These are phyloP conservation scores for Acrocephalus scirpaceus DNA, from an alignment of 2,797 vertebrate species.

Conservation along the genomic window DNA sequence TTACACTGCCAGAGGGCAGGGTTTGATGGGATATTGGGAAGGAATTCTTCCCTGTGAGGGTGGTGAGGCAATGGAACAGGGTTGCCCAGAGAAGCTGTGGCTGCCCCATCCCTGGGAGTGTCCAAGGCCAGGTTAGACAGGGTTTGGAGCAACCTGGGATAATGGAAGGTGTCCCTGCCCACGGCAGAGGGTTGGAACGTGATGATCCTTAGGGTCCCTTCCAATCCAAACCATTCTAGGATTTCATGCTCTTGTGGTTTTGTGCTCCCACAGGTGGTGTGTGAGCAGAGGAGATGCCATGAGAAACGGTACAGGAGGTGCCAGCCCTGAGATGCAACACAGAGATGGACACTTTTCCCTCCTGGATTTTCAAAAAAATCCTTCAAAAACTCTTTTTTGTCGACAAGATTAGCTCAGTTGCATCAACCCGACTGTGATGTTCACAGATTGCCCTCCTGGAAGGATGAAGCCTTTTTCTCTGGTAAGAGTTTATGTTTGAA, in stretches of 20 bases:
- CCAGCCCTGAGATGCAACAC: not conserved
- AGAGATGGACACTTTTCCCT: fast-evolving
- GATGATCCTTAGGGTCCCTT: not conserved
- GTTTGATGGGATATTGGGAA: not conserved
- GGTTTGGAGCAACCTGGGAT: not conserved
- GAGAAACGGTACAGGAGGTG: fast-evolving
- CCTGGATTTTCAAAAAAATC: not conserved
- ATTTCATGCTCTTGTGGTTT: not conserved
- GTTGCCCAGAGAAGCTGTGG: not conserved
- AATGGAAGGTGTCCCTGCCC: not conserved
- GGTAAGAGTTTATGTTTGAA: not conserved
- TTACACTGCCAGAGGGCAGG: not conserved
- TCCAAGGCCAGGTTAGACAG: fast-evolving
- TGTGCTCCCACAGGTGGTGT: not conserved
- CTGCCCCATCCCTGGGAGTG: not conserved
- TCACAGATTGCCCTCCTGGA: not conserved
- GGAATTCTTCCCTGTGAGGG: not conserved
- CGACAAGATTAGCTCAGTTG: not conserved
- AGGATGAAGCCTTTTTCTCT: not conserved
- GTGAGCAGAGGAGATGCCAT: not conserved
- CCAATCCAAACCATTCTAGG: not conserved
- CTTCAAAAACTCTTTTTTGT: not conserved
- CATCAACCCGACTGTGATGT: fast-evolving
- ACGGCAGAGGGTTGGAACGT: not conserved
- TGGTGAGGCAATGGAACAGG: fast-evolving